phyloP scores from a whole-genome alignment of 2,113 vertebrate species.

The Zeus faber region DNA sequence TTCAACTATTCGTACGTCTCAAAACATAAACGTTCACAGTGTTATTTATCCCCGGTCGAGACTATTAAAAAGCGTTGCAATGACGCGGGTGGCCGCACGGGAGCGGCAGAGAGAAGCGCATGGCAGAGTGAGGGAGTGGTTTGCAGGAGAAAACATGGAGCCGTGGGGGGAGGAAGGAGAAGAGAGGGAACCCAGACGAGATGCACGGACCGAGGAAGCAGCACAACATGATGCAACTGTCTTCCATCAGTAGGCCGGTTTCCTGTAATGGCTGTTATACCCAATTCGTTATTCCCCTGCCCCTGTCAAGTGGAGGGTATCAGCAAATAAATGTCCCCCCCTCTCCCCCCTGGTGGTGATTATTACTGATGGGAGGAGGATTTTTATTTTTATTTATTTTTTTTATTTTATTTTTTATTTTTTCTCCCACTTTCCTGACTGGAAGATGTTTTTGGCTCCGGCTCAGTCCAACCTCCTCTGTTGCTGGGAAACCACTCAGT shows the following conservation, averaged over 20 bases:
- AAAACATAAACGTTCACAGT: no score
- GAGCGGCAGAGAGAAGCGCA: conserved; percentile 59
- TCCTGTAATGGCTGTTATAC: no score
- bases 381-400: conserved; percentile 15
- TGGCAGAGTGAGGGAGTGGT: conserved; percentile 53
- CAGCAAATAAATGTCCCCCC: no score
- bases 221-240: conserved; percentile 22
- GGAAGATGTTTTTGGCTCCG: conserved; percentile 52
- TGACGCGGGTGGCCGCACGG: conserved; percentile 33
- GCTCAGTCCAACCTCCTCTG: conserved; percentile 50
- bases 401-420: conserved; percentile 29
- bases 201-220: conserved; percentile 31
- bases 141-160: conserved; percentile 48
- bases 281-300: no score
- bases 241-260: background rate
- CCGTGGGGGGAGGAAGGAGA: conserved; percentile 19
- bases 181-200: conserved; percentile 12
- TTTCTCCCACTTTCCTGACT: conserved; percentile 33
- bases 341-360: no score
- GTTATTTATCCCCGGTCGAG: no score
- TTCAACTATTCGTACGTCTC: no score
- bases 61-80: no score
- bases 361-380: no score
- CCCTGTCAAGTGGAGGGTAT: no score
- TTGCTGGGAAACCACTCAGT: conserved; percentile 72